These are phyloP conservation scores for Polymixis lichenea DNA, from an alignment of 2,888 invertebrate species.

Conservation along the genomic window DNA sequence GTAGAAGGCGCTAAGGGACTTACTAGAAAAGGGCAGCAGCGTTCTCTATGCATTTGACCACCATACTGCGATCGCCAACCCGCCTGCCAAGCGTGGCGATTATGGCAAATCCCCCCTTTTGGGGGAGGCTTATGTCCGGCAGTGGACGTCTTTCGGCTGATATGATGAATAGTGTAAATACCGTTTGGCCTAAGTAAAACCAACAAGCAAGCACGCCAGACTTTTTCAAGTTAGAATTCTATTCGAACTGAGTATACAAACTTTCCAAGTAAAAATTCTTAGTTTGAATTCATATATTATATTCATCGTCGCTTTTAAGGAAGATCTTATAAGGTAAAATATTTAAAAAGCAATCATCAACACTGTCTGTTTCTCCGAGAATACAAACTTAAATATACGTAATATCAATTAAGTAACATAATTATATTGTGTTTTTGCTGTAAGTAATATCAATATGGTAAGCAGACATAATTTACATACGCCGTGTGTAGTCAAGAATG, in stretches of 20 bases:
- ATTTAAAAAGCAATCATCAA: slow-evolving; percentile 5
- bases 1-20: too few relatives aligned
- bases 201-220: neutral
- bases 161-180: too few relatives aligned
- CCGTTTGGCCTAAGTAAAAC: too few relatives aligned
- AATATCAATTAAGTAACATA: slow-evolving; percentile 24
- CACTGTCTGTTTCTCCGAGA: slow-evolving; percentile 6
- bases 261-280: neutral
- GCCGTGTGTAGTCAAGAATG: slow-evolving; percentile 21
- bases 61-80: too few relatives aligned
- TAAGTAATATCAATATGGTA: slow-evolving; percentile 16
- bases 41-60: too few relatives aligned
- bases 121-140: too few relatives aligned
- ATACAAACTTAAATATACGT: slow-evolving; percentile 31
- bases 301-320: neutral
- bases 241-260: neutral
- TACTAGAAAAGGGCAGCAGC: too few relatives aligned
- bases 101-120: too few relatives aligned
- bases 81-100: too few relatives aligned
- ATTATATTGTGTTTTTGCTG: slow-evolving; percentile 20
- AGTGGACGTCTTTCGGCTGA: too few relatives aligned
- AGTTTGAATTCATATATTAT: neutral
- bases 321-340: neutral
- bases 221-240: neutral
- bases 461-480: slow-evolving; percentile 32